Evolutionary conservation across 2,797 vertebrate genomes (phyloP).

Genomic region (Peromyscus eremicus): DNA sequence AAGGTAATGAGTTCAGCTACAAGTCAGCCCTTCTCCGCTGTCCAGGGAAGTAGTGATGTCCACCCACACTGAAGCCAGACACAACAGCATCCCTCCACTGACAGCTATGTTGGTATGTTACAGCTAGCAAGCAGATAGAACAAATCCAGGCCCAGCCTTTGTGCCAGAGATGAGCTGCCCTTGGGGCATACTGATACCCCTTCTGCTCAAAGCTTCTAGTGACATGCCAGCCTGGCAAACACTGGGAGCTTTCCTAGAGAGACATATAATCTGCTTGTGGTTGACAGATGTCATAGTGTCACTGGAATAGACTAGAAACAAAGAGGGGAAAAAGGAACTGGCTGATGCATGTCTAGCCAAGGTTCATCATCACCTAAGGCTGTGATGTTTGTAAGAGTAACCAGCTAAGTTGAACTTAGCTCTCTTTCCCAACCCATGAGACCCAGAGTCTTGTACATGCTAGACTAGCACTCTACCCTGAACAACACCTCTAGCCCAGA

Average conservation of each 20-base stretch:
- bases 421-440: not conserved
- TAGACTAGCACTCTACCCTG: not conserved
- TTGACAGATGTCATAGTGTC: not conserved
- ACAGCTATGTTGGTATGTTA: not conserved
- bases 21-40: not conserved
- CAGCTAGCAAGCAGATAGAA: not conserved
- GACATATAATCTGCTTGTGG: not conserved
- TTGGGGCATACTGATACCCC: not conserved
- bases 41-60: not conserved
- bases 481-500: not conserved
- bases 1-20: not conserved
- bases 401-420: slow-evolving; percentile 20
- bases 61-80: not conserved
- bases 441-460: not conserved
- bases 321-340: not conserved
- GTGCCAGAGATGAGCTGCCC: not conserved
- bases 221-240: not conserved
- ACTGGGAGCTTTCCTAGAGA: not conserved
- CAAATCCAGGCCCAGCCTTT: not conserved
- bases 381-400: slow-evolving; percentile 12
- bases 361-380: not conserved
- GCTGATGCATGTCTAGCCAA: not conserved
- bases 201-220: not conserved
- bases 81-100: not conserved
- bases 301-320: not conserved